Base-by-base conservation (phyloP, 92 coral and sea anemone genomes). In the Heteractis magnifica region DNA sequence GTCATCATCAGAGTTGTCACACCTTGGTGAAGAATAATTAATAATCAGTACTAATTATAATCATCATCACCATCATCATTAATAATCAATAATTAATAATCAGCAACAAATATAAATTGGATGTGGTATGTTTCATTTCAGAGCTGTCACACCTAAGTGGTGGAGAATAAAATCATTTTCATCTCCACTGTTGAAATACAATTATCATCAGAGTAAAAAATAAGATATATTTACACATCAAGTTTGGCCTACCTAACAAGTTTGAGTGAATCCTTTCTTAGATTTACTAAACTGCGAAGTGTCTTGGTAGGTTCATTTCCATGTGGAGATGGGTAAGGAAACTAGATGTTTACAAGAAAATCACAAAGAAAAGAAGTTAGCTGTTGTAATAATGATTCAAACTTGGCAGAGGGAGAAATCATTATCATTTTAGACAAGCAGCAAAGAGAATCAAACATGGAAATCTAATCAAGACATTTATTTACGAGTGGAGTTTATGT, bases 241-340 rank as follows among this genome's bases (percentile, higher is more conserved):
- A 34, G 20, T 53, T 74, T 74, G 10, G 85, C 98, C 78, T 71
- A 96, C 99, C 86, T 95, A 71, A 94, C 88, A 79, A 96, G 96
- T 78, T 86, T 87, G 34, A 96, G 89, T 0, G 99, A 92, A 84
- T 96, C 99, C 81, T 96, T 96, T 65, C 99, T 82, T 48, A 96
- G 86, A 68, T 96, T 92, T 53, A 94, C 90, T 84, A 96, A 89
- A 81, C 99, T 92, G 85, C 99, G 86, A 8, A 96, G 83, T 51
- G 98, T 90, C 78, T 94, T 96, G 71, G 98, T 92, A 51, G 98
- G 99, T 85, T 96, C 98, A 89, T 94, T 92, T 53, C 94, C 92
- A 75, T 88, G 93, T n/a, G 98, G 91, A 62, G 94, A 91, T 53
- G 96, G 96, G 80, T 96, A 96, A 4, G 99, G 99, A 87, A 94